Evolutionary conservation across 1,140 invertebrate species (phyloP), one percentile per base, ranked within the genome.

Genomic region (Caligus rogercresseyi): DNA sequence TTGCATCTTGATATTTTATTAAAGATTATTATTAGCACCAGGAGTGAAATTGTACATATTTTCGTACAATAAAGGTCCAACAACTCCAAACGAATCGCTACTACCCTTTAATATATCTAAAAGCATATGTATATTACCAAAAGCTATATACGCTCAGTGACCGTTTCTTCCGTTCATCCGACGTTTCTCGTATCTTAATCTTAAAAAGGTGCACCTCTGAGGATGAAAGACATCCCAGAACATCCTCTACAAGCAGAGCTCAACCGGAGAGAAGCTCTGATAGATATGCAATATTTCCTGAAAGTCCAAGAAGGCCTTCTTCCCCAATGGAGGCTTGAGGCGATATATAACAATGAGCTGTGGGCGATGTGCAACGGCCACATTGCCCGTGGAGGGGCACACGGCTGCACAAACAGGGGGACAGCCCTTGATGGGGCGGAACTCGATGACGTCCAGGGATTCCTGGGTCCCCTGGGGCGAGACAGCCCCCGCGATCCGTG

Each of bases 201-300:
- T 63, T 63, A 25, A 63, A 63, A 19, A 63, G 20, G 25, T 63
- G 61, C 18, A 63, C 20, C 61, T 58, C 52, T 15, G 16, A 24
- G 15, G 21, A 14, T 15, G 18, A 21, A 14, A 63, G 52, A 53
- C 54, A 62, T 3, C 2, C 52, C 16, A 63, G 16, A 1, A 63
- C 52, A 63, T 63, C 61, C 52, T 63, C 61, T 15, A 21, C 23
- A 63, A 25, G 1, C 19, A n/a, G 11, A 63, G 25, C 21, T 63
- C 61, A 2, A 24, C 26, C n/a, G 61, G 61, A 1, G 20, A n/a
- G 54, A 58, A 63, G 18, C 52, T 63, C 13, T 58, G 61, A 20
- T 21, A 56, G 15, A 63, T 55, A 23, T 63, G 52, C 3, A 63
- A 25, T 20, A 51, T 57, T 14, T 55, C 19, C 18, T 63, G 18